Conservation (phyloP, 37 sponge, comb jelly and placozoan species). For the Halisarca cf. caerulea region DNA sequence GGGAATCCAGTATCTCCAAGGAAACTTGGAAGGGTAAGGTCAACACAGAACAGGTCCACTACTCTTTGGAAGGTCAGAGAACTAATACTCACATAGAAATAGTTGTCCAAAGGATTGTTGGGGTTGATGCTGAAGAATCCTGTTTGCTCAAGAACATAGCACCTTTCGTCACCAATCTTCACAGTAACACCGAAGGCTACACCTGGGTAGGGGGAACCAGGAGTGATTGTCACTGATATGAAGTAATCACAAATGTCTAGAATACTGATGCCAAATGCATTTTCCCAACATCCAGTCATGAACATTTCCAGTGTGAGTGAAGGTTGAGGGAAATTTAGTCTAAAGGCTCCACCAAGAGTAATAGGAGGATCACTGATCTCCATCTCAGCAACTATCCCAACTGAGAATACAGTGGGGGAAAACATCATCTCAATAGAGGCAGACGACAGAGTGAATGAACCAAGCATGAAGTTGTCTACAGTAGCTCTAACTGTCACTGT, state of each 20-base stretch:
- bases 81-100: conserved; percentile 28
- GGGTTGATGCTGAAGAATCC: conserved; percentile 15
- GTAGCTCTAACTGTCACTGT: background rate
- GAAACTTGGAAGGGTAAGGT: background rate
- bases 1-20: conserved; percentile 46
- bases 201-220: conserved; percentile 31
- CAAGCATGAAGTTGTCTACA: conserved; percentile 2
- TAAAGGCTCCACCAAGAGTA: conserved; percentile 14
- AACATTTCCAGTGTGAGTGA: conserved; percentile 18
- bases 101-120: conserved; percentile 19
- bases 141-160: background rate
- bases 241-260: conserved; percentile 24
- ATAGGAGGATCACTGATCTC: conserved; percentile 1
- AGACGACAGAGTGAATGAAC: background rate
- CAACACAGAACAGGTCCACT: conserved; percentile 29
- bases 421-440: conserved; percentile 24
- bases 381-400: conserved; percentile 17
- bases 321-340: background rate
- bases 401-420: background rate
- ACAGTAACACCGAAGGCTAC: conserved; percentile 30
- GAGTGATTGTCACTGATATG: background rate
- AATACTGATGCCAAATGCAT: conserved; percentile 15
- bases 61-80: conserved; percentile 19
- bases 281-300: conserved; percentile 42
- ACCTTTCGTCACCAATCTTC: background rate